Evolutionary conservation across 2,888 invertebrate genomes (phyloP).

Genomic region (Deilephila porcellus): DNA sequence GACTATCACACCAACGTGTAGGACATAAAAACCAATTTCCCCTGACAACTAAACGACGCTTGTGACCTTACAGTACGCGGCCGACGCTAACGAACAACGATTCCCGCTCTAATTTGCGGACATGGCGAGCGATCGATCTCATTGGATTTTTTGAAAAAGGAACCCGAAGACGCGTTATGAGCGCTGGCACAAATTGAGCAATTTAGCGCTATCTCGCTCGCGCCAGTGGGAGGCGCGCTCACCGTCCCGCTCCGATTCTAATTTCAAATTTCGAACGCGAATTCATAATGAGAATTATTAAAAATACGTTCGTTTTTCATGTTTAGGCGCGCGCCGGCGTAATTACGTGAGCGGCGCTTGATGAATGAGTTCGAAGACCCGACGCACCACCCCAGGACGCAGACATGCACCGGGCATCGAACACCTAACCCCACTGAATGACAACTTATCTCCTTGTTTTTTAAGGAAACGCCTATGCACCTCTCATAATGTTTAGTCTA

Average conservation of each 20-base stretch:
- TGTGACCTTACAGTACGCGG: conserved; percentile 49
- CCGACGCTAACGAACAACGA: conserved; percentile 77
- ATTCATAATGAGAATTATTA: conserved; percentile 63
- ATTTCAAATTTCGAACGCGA: conserved; percentile 57
- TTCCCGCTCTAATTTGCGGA: conserved; percentile 83
- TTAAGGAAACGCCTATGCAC: not conserved
- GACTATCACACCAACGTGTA: conserved; percentile 40
- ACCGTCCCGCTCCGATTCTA: conserved; percentile 56
- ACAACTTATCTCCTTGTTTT: not conserved
- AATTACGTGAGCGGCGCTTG: conserved; percentile 50
- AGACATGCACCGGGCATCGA: conserved; percentile 43
- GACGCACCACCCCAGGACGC: conserved; percentile 46
- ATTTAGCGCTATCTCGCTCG: conserved; percentile 74
- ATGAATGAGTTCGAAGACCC: conserved; percentile 50
- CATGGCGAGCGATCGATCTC: conserved; percentile 83
- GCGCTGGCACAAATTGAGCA: conserved; percentile 81
- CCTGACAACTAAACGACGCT: conserved; percentile 42
- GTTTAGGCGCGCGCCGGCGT: conserved; percentile 50
- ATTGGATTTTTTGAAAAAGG: conserved; percentile 82
- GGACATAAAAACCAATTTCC: conserved; percentile 8
- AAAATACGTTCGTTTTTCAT: conserved; percentile 60
- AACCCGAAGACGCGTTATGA: conserved; percentile 72
- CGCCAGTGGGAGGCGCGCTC: conserved; percentile 47
- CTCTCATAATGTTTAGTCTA: conserved; percentile 19
- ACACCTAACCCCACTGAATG: conserved; percentile 1